Conservation (phyloP, 2,797 vertebrate genomes). For the Takifugu ocellatus region DNA sequence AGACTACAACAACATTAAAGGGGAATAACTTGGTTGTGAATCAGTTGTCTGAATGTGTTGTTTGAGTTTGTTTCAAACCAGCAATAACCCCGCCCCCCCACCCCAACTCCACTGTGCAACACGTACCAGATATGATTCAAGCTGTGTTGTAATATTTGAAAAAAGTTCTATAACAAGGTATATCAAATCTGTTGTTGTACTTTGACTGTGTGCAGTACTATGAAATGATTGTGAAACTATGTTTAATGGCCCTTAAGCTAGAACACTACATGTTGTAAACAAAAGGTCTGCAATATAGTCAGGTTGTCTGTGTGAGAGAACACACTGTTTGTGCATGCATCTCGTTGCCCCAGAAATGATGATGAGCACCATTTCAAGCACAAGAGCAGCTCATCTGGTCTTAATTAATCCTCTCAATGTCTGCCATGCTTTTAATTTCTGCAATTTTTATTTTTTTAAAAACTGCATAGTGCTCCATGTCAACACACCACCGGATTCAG, state of each 20-base stretch:
- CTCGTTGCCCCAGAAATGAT: constrained; percentile 43
- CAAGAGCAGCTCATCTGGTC: constrained; percentile 66
- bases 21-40: constrained; percentile 39
- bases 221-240: constrained; percentile 70
- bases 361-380: constrained; percentile 69
- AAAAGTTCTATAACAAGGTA: constrained; percentile 56
- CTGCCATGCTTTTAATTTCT: constrained; percentile 16
- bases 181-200: constrained; percentile 67
- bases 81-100: constrained; percentile 71
- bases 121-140: constrained; percentile 58
- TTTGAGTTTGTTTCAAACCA: constrained; percentile 67
- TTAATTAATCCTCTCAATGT: constrained; percentile 14
- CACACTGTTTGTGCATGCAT: constrained; percentile 54
- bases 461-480: constrained; percentile 35
- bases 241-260: constrained; percentile 60
- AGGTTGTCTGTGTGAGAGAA: constrained; percentile 46
- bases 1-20: constrained; percentile 35
- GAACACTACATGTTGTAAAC: constrained; percentile 56
- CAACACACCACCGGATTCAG: constrained; percentile 47
- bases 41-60: constrained; percentile 61
- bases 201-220: constrained; percentile 65
- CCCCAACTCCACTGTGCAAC: constrained; percentile 60
- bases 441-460: constrained; percentile 26
- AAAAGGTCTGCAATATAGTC: constrained; percentile 49
- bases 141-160: constrained; percentile 61